Conservation (phyloP, 2,113 vertebrate genomes). For the Tursiops truncatus region DNA sequence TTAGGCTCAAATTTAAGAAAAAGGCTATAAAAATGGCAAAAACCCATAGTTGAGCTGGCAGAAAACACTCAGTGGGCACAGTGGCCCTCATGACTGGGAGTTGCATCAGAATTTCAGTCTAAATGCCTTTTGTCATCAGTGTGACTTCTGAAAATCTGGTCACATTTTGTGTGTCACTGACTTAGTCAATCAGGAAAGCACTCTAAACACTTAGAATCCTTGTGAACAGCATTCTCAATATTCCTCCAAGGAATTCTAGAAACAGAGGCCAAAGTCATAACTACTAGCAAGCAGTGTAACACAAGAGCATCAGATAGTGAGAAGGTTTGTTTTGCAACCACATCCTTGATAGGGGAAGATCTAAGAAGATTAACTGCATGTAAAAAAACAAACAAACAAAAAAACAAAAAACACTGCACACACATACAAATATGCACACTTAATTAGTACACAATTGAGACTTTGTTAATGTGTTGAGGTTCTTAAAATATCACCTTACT, state of each 20-base stretch:
- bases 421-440: neutral
- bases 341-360: neutral
- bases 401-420: neutral
- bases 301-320: neutral
- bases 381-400: neutral
- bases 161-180: constrained; percentile 66
- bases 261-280: neutral
- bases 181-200: constrained; percentile 54
- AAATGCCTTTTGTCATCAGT: constrained; percentile 57
- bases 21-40: neutral
- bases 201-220: constrained; percentile 15
- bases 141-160: constrained; percentile 37
- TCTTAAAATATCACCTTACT: neutral
- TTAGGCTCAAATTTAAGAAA: neutral
- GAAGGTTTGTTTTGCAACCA: neutral
- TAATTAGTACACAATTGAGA: neutral
- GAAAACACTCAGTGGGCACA: neutral
- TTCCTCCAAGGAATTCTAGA: neutral
- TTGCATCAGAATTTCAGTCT: constrained; percentile 39
- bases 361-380: neutral
- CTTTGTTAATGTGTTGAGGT: neutral
- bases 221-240: neutral
- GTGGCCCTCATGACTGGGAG: neutral
- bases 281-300: neutral
- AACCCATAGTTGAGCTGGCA: neutral